phyloP scores from a whole-genome alignment of 2,888 invertebrate species.

The Ecdyonurus torrentis region DNA sequence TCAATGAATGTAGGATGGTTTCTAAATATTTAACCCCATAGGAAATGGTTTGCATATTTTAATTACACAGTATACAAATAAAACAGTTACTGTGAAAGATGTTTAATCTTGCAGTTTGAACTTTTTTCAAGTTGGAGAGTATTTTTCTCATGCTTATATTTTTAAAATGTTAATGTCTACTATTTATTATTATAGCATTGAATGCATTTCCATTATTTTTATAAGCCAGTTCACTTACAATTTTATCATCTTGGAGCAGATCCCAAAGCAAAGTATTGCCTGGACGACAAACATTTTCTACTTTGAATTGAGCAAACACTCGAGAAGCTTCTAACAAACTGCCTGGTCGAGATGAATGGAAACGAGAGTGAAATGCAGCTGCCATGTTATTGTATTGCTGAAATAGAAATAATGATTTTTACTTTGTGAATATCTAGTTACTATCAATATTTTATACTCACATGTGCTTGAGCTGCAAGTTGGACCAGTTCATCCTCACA shows the following conservation, averaged over 20 bases:
- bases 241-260: slow-evolving; percentile 77
- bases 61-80: no score
- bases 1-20: neutral
- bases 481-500: slow-evolving; percentile 72
- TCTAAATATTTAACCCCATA: no score
- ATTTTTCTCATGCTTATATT: no score
- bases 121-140: no score
- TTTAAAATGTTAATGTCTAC: no score
- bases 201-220: no score
- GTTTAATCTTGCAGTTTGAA: no score
- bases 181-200: no score
- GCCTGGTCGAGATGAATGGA: slow-evolving; percentile 19
- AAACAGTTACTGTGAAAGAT: no score
- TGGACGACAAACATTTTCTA: slow-evolving; percentile 70
- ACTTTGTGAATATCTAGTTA: neutral
- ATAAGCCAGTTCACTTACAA: no score
- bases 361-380: slow-evolving; percentile 16
- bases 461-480: slow-evolving; percentile 38
- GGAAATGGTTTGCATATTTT: no score
- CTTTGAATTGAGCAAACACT: slow-evolving; percentile 32
- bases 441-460: slow-evolving; percentile 17
- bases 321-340: slow-evolving; percentile 15
- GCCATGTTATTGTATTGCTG: slow-evolving; percentile 20
- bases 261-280: slow-evolving; percentile 92
- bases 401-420: slow-evolving; percentile 13